Conservation (phyloP, 1,140 invertebrate genomes). For the Bombus huntii region DNA sequence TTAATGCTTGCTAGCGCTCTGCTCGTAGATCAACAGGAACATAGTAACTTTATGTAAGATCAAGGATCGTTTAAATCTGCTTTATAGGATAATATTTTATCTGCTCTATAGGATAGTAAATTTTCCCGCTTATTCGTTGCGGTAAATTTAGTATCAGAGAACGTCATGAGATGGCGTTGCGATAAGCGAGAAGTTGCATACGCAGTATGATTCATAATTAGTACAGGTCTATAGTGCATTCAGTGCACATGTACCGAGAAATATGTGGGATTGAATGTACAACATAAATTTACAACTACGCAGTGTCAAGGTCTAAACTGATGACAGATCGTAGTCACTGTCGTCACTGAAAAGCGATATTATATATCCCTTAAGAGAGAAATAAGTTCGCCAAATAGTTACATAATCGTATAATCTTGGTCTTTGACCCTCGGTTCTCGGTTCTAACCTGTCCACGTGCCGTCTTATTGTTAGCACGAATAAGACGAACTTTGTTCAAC, state of each 20-base stretch:
- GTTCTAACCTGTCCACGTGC: constrained; percentile 48
- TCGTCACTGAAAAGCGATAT: constrained; percentile 15
- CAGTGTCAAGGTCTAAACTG: constrained; percentile 41
- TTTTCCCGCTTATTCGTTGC: constrained; percentile 26
- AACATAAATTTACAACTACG: constrained; percentile 19
- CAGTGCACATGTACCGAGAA: constrained; percentile 17
- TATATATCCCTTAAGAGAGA: not conserved
- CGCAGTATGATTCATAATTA: not conserved
- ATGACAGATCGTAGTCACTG: constrained; percentile 10
- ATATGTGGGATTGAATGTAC: not conserved
- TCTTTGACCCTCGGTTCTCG: constrained; percentile 40
- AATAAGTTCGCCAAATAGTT: constrained; percentile 5
- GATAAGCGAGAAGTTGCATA: not conserved
- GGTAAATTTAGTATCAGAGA: not conserved
- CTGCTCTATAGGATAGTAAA: not conserved
- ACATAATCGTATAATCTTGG: constrained; percentile 38
- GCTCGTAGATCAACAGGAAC: not conserved
- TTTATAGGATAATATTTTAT: not conserved
- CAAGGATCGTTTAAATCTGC: not conserved
- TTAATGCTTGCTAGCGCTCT: not conserved
- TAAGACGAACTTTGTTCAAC: not conserved
- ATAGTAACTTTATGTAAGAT: not conserved
- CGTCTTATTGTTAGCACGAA: not conserved
- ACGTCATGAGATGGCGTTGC: not conserved
- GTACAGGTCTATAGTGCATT: not conserved